Evolutionary conservation across 2,797 vertebrate genomes (phyloP).

Genomic region (Acipenser ruthenus): DNA sequence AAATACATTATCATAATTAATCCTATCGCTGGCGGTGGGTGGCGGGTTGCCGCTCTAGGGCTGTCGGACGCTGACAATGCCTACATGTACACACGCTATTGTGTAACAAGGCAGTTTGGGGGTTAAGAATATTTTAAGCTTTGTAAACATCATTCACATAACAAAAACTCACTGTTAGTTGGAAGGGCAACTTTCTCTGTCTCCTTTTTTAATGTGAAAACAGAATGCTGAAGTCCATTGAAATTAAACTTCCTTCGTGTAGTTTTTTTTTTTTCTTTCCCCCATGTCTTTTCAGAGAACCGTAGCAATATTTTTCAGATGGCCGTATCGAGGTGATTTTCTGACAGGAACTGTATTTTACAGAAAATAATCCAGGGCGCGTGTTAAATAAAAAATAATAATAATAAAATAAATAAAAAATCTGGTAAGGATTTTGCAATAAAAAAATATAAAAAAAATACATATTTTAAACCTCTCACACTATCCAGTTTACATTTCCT

Average conservation of each 20-base stretch:
- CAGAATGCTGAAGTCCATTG: slow-evolving; percentile 18
- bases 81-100: slow-evolving; percentile 53
- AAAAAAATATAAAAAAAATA: too few species aligned
- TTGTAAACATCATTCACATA: slow-evolving; percentile 49
- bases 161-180: slow-evolving; percentile 34
- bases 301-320: not conserved
- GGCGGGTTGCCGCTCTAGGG: slow-evolving; percentile 57
- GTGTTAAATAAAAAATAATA: too few species aligned
- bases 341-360: too few species aligned
- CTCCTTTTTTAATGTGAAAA: slow-evolving; percentile 25
- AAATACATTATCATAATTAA: slow-evolving; percentile 98
- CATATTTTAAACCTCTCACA: too few species aligned
- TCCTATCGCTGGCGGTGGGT: slow-evolving; percentile 86
- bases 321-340: not conserved
- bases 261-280: too few species aligned
- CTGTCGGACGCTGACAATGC: slow-evolving; percentile 60
- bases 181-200: slow-evolving; percentile 20
- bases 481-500: too few species aligned
- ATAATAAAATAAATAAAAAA: too few species aligned
- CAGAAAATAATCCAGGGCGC: too few species aligned
- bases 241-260: slow-evolving; percentile 21
- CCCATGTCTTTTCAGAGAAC: not conserved
- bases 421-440: too few species aligned
- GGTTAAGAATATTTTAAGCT: slow-evolving; percentile 53
- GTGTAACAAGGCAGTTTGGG: slow-evolving; percentile 45